Percentiles rank a stretch among this genome's conserved stretches.
These are phyloP conservation scores for Notothenia rossii DNA, from an alignment of 2,113 vertebrate species.

Conservation along the genomic window DNA sequence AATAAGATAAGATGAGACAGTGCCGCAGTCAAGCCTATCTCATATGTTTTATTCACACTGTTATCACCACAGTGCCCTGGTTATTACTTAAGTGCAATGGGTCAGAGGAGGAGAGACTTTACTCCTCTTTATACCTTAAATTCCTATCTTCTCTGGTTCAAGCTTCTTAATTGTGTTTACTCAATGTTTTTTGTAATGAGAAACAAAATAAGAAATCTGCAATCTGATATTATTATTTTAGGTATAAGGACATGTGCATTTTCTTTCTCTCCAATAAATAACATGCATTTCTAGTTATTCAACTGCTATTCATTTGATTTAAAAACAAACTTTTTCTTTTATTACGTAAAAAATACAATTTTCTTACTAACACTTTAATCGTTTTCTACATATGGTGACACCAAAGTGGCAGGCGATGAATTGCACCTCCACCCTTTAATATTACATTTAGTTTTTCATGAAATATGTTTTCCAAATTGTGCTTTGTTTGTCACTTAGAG, in stretches of 20 bases:
- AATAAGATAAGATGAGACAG: constrained; percentile 25
- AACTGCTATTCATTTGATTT: not conserved
- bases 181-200: not conserved
- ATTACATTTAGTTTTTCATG: too few relatives aligned
- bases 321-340: not conserved
- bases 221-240: too few relatives aligned
- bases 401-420: not conserved
- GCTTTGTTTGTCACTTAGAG: not conserved
- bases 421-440: not conserved
- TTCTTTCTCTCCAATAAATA: not conserved
- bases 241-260: too few relatives aligned
- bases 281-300: not conserved
- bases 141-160: not conserved
- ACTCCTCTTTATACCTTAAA: not conserved
- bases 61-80: not conserved
- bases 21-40: not conserved
- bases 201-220: too few relatives aligned
- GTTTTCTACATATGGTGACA: too few relatives aligned
- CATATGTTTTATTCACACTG: constrained; percentile 7
- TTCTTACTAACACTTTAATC: too few relatives aligned
- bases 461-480: not conserved
- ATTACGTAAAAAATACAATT: too few relatives aligned
- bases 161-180: not conserved
- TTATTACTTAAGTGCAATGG: not conserved
- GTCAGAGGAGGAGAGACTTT: not conserved